Percentiles rank a stretch among this genome's conserved stretches.
Conservation (phyloP, 2,113 vertebrate species). For the Hoplias malabaricus region DNA sequence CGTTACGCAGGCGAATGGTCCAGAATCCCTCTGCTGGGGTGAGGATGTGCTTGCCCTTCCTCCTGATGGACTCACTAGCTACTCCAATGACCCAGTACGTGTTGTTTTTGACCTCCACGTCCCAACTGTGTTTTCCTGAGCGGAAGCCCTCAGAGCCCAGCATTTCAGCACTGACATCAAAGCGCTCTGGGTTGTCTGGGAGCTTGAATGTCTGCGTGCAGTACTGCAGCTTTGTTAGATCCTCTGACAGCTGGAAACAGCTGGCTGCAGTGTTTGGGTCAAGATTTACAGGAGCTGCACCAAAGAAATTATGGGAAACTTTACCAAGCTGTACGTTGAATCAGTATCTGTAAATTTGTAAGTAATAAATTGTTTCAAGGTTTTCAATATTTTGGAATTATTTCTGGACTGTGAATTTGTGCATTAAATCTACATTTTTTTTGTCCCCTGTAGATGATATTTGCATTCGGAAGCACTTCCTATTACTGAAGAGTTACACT, state of each 20-base stretch:
- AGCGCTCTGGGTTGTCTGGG: constrained; percentile 76
- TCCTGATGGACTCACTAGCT: constrained; percentile 71
- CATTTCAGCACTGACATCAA: constrained; percentile 75
- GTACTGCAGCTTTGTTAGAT: constrained; percentile 71
- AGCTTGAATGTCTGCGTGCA: constrained; percentile 68
- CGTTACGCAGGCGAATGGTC: constrained; percentile 75
- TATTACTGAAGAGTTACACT: no score
- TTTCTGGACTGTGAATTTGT: no score
- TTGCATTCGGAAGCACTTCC: no score
- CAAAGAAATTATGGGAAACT: background rate
- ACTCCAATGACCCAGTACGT: constrained; percentile 78
- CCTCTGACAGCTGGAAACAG: constrained; percentile 75
- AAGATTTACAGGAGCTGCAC: constrained; percentile 68
- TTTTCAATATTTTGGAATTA: no score
- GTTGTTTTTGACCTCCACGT: constrained; percentile 74
- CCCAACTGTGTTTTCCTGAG: constrained; percentile 73
- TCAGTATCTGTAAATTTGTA: no score
- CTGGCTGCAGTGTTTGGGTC: constrained; percentile 77
- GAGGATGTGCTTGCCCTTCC: constrained; percentile 76
- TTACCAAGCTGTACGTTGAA: no score
- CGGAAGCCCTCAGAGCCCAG: constrained; percentile 67
- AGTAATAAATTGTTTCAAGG: no score
- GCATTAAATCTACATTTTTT: no score
- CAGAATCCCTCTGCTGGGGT: constrained; percentile 77
- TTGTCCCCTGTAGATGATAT: no score